These are phyloP conservation scores for Carollia perspicillata DNA, from an alignment of 2,113 vertebrate genomes.

Conservation along the genomic window DNA sequence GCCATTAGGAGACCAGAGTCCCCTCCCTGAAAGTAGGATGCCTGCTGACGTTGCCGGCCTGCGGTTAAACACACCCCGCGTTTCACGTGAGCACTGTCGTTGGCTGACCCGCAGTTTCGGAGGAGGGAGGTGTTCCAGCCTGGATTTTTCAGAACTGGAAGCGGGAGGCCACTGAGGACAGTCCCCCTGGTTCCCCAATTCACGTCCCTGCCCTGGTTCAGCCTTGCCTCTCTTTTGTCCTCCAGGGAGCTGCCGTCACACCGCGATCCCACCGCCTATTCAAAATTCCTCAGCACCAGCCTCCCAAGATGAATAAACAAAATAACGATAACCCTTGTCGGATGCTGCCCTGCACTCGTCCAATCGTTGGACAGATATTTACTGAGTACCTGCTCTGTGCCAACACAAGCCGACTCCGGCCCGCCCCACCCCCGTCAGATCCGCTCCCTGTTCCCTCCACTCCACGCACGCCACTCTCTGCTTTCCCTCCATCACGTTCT, in stretches of 20 bases:
- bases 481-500: too few relatives aligned
- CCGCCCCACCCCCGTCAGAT: not conserved
- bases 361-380: not conserved
- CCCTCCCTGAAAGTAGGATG: not conserved
- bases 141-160: not conserved
- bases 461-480: not conserved
- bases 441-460: not conserved
- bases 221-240: not conserved
- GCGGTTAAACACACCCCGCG: not conserved
- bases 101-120: not conserved
- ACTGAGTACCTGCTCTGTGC: not conserved
- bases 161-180: not conserved
- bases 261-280: not conserved
- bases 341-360: not conserved
- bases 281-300: not conserved
- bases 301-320: not conserved
- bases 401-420: not conserved
- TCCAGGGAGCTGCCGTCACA: not conserved
- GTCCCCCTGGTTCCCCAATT: not conserved
- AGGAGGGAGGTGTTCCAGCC: not conserved
- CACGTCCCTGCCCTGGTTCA: rapidly evolving
- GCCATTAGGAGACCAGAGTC: not conserved
- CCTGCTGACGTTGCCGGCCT: not conserved
- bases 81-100: not conserved
- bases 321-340: not conserved